These are phyloP conservation scores for Heliopora coerulea DNA, from an alignment of 92 coral and sea anemone species.

Conservation along the genomic window DNA sequence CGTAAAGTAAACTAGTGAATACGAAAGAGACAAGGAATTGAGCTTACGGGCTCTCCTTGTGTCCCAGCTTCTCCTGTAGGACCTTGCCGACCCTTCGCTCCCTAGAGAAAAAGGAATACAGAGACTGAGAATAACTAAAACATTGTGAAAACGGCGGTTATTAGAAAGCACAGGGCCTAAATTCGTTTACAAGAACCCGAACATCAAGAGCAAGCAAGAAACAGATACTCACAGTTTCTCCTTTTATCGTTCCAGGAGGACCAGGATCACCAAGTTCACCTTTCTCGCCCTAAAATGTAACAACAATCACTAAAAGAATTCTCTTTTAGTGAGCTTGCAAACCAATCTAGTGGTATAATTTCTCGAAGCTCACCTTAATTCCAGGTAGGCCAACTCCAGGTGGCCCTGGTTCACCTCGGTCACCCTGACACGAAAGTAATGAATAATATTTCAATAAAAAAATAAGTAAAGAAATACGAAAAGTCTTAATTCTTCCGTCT, in stretches of 20 bases:
- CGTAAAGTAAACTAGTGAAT: neutral
- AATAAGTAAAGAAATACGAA: neutral
- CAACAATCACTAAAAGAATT: neutral
- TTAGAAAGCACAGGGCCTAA: too few species aligned
- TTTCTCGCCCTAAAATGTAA: conserved; percentile 10
- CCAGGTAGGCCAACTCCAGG: conserved; percentile 33
- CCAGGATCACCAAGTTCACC: conserved; percentile 23
- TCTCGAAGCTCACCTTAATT: conserved; percentile 8
- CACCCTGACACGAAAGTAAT: conserved; percentile 11
- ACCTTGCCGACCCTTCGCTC: neutral
- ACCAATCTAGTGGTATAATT: too few species aligned
- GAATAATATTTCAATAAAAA: neutral
- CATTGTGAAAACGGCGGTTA: neutral
- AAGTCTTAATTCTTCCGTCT: neutral
- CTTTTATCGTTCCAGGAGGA: neutral
- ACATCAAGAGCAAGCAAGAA: neutral
- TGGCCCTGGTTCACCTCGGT: conserved; percentile 25
- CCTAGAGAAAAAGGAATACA: conserved; percentile 4
- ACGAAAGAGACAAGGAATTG: neutral
- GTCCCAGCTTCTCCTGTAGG: conserved; percentile 10
- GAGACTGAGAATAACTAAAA: neutral
- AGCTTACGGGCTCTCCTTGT: conserved; percentile 24
- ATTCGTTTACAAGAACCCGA: too few species aligned
- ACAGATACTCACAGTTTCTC: neutral
- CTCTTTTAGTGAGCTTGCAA: neutral